These are phyloP conservation scores for Plodia interpunctella DNA, from an alignment of 1,140 invertebrate species.

Conservation along the genomic window DNA sequence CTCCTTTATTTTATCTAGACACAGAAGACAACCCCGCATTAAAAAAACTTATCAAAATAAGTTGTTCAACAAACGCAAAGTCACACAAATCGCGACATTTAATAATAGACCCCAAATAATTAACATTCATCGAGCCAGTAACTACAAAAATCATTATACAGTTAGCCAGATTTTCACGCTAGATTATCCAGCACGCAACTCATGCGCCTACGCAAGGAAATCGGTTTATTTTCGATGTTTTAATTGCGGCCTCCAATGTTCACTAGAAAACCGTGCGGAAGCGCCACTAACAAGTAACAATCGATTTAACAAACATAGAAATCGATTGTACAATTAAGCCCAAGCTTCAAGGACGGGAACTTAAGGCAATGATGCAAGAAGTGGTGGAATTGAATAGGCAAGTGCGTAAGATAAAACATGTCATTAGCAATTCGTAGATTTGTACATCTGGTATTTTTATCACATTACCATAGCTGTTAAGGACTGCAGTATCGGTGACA, in stretches of 20 bases:
- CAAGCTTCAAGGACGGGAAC: neutral
- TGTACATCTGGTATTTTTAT: neutral
- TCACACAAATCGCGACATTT: neutral
- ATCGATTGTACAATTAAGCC: neutral
- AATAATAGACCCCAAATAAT: neutral
- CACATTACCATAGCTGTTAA: no score
- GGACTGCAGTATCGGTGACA: no score
- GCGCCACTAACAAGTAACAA: neutral
- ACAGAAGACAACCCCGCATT: no score
- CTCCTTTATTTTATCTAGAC: no score
- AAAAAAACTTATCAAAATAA: no score
- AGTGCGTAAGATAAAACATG: neutral
- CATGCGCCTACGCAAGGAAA: neutral
- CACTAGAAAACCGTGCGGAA: neutral
- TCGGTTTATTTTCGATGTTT: neutral
- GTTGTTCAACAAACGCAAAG: neutral
- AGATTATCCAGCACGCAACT: constrained; percentile 2
- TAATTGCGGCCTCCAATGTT: neutral
- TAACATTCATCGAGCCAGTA: neutral
- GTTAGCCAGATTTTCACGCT: neutral
- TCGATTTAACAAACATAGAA: neutral
- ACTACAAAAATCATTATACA: neutral
- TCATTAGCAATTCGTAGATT: neutral
- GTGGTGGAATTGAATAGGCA: neutral
- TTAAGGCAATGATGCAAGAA: neutral